Evolutionary conservation across 2,113 vertebrate species (phyloP).

Genomic region (Uria aalge): DNA sequence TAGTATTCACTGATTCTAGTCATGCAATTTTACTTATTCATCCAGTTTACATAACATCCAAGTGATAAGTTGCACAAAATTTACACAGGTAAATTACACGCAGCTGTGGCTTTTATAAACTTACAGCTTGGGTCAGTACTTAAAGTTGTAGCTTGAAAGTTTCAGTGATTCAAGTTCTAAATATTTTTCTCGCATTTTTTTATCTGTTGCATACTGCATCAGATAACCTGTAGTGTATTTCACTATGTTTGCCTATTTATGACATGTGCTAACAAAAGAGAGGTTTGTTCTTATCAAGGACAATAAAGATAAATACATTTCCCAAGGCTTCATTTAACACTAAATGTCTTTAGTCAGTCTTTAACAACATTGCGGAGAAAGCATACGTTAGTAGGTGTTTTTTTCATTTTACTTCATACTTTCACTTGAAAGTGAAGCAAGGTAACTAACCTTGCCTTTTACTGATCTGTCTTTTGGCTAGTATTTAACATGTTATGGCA

Average conservation of each 20-base stretch:
- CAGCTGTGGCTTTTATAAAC: conserved; percentile 17
- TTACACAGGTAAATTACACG: background rate
- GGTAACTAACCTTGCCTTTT: background rate
- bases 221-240: background rate
- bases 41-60: conserved; percentile 6
- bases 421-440: background rate
- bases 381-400: no score
- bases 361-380: background rate
- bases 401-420: background rate
- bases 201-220: background rate
- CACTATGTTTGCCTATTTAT: background rate
- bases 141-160: background rate
- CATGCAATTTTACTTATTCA: conserved; percentile 16
- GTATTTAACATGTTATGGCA: background rate
- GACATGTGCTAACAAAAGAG: background rate
- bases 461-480: background rate
- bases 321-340: background rate
- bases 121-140: background rate
- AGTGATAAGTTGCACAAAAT: background rate
- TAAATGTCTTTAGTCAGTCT: background rate
- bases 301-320: background rate
- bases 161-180: background rate
- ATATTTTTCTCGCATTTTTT: background rate
- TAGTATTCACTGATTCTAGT: background rate
- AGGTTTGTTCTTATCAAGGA: background rate